phyloP scores from a whole-genome alignment of 2,888 invertebrate species.

The Synergus laeviventris region DNA sequence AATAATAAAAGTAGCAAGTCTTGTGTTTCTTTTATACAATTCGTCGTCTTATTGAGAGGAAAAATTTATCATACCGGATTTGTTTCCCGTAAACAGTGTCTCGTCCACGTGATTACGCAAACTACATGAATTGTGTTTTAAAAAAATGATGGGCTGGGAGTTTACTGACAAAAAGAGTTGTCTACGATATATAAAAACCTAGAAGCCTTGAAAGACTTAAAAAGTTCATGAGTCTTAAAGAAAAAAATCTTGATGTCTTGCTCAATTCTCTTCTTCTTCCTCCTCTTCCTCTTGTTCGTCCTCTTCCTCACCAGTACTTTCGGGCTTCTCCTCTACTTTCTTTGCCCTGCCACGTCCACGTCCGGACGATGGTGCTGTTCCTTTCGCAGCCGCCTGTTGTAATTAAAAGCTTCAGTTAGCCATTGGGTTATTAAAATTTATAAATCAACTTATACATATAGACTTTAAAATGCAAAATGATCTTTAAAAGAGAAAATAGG shows the following conservation, averaged over 20 bases:
- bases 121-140: constrained; percentile 15
- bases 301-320: constrained; percentile 73
- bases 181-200: constrained; percentile 36
- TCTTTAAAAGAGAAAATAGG: not conserved
- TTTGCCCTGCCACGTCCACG: constrained; percentile 73
- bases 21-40: not conserved
- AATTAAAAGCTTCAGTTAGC: constrained; percentile 39
- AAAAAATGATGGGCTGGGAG: constrained; percentile 35
- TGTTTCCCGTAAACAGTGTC: not conserved
- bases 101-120: constrained; percentile 2
- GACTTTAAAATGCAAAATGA: not conserved
- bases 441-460: not conserved
- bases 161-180: constrained; percentile 22
- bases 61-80: not conserved
- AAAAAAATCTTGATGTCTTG: constrained; percentile 31
- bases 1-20: not conserved
- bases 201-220: constrained; percentile 29
- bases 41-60: not conserved
- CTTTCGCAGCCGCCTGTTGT: constrained; percentile 65
- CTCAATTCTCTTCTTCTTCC: constrained; percentile 73
- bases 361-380: constrained; percentile 62
- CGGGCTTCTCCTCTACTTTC: constrained; percentile 74
- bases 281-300: constrained; percentile 74
- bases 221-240: constrained; percentile 34
- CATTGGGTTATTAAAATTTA: not conserved